Percentiles rank a stretch among this genome's conserved stretches.
Conservation (phyloP, 2,113 vertebrate genomes). For the Cettia cetti region DNA sequence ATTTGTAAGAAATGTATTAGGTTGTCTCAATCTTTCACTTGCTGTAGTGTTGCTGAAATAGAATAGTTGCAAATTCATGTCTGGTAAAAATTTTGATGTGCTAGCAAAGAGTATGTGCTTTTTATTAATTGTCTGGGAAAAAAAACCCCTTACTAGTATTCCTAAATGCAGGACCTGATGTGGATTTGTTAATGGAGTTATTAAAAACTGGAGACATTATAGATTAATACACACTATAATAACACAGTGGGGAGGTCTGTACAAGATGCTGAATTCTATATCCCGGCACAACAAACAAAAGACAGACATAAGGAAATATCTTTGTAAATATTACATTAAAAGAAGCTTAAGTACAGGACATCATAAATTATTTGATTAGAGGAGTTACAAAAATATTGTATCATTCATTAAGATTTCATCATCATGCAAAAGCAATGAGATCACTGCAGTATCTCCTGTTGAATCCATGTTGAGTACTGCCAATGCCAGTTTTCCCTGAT, state of each 20-base stretch:
- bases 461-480: background rate
- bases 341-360: background rate
- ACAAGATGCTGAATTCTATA: background rate
- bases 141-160: rapidly evolving
- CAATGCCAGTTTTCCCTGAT: rapidly evolving
- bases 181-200: background rate
- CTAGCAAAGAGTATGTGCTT: background rate
- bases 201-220: background rate
- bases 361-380: background rate
- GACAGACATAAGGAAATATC: background rate
- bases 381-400: background rate
- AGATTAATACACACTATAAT: background rate
- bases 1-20: background rate
- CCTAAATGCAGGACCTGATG: background rate
- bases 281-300: background rate
- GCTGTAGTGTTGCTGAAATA: background rate
- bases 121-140: background rate
- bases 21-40: background rate
- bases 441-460: background rate
- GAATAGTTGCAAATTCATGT: background rate
- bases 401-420: background rate
- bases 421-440: background rate
- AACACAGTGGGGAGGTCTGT: background rate
- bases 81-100: background rate
- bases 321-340: background rate